phyloP scores from a whole-genome alignment of 35 echinoderm and acorn worm species.

The Lytechinus variegatus region DNA sequence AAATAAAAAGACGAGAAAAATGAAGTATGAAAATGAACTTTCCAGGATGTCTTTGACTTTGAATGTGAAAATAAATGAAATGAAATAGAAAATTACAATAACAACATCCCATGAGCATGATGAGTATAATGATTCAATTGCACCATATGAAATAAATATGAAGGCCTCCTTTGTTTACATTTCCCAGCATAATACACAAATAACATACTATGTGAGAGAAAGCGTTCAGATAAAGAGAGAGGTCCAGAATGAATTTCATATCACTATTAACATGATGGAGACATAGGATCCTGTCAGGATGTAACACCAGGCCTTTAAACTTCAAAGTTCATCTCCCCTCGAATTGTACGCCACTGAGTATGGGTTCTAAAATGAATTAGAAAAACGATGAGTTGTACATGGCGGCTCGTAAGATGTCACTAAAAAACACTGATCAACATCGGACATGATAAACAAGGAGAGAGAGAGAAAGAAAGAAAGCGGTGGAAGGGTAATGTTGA shows the following conservation, averaged over 20 bases:
- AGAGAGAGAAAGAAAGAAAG: neutral
- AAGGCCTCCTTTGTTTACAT: neutral
- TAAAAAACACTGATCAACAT: neutral
- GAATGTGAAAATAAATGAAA: no score
- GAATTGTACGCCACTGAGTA: neutral
- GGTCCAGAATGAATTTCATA: no score
- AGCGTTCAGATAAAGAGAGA: no score
- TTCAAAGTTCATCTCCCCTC: neutral
- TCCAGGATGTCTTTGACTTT: no score
- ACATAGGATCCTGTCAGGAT: no score
- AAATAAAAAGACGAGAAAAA: neutral
- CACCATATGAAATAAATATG: neutral
- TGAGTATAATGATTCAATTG: neutral
- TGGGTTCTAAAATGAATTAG: conserved; percentile 42
- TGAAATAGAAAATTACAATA: no score
- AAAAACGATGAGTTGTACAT: conserved; percentile 33
- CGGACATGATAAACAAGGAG: conserved; percentile 1
- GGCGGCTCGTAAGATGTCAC: conserved; percentile 15
- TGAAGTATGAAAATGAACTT: neutral
- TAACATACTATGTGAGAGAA: no score
- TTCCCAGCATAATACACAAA: no score
- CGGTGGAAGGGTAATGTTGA: neutral
- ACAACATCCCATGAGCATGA: no score
- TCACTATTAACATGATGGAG: no score
- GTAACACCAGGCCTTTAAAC: neutral